phyloP scores from a whole-genome alignment of 2,888 invertebrate genomes.

The Chrysomela aeneicollis region DNA sequence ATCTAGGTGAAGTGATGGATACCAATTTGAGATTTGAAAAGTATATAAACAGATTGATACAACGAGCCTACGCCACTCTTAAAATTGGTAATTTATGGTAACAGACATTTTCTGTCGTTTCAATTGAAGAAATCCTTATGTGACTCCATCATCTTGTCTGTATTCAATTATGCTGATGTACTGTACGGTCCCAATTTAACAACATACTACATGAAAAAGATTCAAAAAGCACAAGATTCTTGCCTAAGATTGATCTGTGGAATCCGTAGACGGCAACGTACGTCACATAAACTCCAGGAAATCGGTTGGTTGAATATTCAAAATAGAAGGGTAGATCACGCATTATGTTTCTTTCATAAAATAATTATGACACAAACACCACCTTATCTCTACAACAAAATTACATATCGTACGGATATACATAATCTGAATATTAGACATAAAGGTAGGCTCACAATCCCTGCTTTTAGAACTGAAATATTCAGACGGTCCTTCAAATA shows the following conservation, averaged over 20 bases:
- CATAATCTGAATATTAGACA: too few species aligned
- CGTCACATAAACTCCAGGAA: too few species aligned
- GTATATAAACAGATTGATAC: constrained; percentile 2
- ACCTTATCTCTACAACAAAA: too few species aligned
- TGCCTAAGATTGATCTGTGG: too few species aligned
- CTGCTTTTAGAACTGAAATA: neutral
- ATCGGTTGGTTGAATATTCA: too few species aligned
- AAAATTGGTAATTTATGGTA: constrained; percentile 15
- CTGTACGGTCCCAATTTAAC: constrained; percentile 12
- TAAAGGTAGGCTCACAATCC: too few species aligned
- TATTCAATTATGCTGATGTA: constrained; percentile 17
- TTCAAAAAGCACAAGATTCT: constrained; percentile 16
- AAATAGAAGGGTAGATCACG: too few species aligned
- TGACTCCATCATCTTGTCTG: constrained; percentile 4
- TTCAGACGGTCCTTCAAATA: neutral
- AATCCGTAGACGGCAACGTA: too few species aligned
- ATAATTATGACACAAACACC: too few species aligned
- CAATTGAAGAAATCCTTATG: constrained; percentile 6
- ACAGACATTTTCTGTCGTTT: constrained; percentile 4
- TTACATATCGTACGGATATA: too few species aligned
- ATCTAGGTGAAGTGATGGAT: constrained; percentile 6
- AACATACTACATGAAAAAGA: constrained; percentile 10
- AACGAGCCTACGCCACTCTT: constrained; percentile 7
- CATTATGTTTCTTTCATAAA: too few species aligned
- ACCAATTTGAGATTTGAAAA: constrained; percentile 10